Evolutionary conservation across 2,797 vertebrate species (phyloP), one percentile per base, ranked within the genome.

Genomic region (Poeciliopsis gracilis): DNA sequence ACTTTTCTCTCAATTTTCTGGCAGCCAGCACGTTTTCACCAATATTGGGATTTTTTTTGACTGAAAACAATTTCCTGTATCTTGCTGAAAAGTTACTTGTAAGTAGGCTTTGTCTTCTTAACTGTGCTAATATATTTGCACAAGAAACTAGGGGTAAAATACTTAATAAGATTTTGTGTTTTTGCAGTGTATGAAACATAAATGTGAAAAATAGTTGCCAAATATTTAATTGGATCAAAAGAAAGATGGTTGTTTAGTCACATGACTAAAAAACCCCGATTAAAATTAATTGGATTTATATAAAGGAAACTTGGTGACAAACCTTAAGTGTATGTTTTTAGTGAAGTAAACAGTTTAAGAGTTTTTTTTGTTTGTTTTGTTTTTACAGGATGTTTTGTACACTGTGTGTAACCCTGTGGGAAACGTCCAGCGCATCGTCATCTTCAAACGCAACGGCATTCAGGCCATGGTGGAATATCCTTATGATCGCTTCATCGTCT

Each of bases 401-500:
- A 97, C 96, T 2, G 97, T 98, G 63, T 98, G 97, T 89, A 98
- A 99, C 84, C 97, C 98, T 33, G 96, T 97, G 80, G 96, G 96
- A 33, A 98, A 96, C 85, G 98, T 99, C 73, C 95, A 96, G 41
- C 96, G 98, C n/a, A 99, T 99, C 87, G 98, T 99, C 87, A 98
- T 99, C 95, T 99, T 99, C 95, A 99, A 98, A 92, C 97, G 97
- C 80, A 98, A 97, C 80, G 97, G 97, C 81, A 97, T 99, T 94
- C 97, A 98, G 95, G 97, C 98, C 88, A 98, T 99, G 97, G 97
- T 99, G 94, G 97, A 99, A 97, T 99, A 99, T 99, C 97, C 97
- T 92, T 63, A 45, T 51, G 15, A 4, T 25, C 30, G 2, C 12
- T 16, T 46, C 49, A 33, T 4, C 15, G 9, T 41, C 33, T 16